These are phyloP conservation scores for Aradus depressus DNA, from an alignment of 2,888 invertebrate genomes.

Conservation along the genomic window DNA sequence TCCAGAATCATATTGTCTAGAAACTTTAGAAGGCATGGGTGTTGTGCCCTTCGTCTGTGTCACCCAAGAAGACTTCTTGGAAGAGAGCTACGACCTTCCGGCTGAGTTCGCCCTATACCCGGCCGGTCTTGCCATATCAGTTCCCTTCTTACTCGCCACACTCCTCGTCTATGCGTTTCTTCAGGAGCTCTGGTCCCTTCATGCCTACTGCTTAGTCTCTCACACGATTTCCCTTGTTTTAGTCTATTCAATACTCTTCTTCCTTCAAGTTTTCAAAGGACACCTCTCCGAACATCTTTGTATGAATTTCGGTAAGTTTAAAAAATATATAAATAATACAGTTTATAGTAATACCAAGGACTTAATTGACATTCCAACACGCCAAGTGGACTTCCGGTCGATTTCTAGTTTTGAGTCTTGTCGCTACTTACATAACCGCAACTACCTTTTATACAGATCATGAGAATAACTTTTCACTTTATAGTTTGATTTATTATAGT, in stretches of 20 bases:
- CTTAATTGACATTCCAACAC: too few species aligned
- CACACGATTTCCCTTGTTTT: conserved; percentile 31
- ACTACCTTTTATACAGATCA: too few species aligned
- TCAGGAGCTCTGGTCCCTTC: conserved; percentile 42
- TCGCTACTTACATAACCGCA: too few species aligned
- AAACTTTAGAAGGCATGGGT: not conserved
- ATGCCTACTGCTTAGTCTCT: conserved; percentile 33
- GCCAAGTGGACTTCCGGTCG: too few species aligned
- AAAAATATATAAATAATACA: too few species aligned
- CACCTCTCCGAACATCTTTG: conserved; percentile 1
- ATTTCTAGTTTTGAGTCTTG: too few species aligned
- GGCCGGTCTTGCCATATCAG: conserved; percentile 41
- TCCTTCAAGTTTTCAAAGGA: not conserved
- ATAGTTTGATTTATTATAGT: too few species aligned
- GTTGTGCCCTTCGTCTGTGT: conserved; percentile 2
- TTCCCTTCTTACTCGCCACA: conserved; percentile 43
- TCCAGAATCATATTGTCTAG: not conserved
- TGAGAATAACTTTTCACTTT: too few species aligned
- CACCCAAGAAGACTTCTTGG: not conserved
- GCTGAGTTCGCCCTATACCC: conserved; percentile 6
- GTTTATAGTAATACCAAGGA: too few species aligned
- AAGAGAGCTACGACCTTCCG: too few species aligned
- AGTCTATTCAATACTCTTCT: conserved; percentile 24
- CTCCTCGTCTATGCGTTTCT: conserved; percentile 42
- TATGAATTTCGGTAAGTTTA: conserved; percentile 4